phyloP scores from a whole-genome alignment of 2,797 vertebrate genomes.

The Otus scops region DNA sequence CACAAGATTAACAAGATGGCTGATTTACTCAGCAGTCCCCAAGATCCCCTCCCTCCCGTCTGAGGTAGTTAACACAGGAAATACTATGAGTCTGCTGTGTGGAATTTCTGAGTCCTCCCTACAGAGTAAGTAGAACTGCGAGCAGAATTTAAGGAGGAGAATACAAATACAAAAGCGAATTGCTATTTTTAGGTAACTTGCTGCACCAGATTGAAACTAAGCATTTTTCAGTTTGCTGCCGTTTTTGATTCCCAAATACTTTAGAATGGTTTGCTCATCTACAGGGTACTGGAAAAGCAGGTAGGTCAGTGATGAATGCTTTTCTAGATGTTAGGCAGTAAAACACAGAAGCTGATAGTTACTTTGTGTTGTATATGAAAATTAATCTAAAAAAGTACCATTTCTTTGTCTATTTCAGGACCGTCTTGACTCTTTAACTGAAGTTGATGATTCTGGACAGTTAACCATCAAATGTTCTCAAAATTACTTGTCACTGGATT shows the following conservation, averaged over 20 bases:
- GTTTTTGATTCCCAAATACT: background rate
- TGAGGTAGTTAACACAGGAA: background rate
- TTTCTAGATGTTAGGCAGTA: background rate
- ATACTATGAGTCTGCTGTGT: background rate
- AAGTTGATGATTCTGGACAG: conserved; percentile 94
- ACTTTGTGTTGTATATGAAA: background rate
- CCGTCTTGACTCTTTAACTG: conserved; percentile 92
- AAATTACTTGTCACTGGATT: conserved; percentile 97
- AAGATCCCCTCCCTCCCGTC: background rate
- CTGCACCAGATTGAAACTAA: background rate
- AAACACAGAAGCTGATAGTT: background rate
- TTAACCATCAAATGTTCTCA: conserved; percentile 98
- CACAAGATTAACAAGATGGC: background rate
- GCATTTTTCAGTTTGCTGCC: background rate
- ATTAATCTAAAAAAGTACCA: background rate
- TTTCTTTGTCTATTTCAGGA: conserved; percentile 80
- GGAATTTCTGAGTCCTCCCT: background rate
- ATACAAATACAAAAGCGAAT: background rate
- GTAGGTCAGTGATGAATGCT: background rate
- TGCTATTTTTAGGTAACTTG: background rate
- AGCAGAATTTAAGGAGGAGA: background rate
- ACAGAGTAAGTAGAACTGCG: background rate
- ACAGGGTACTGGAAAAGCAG: background rate
- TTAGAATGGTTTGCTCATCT: background rate
- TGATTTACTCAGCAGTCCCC: background rate